phyloP scores from a whole-genome alignment of 2,797 vertebrate species.

The Podarcis siculus region DNA sequence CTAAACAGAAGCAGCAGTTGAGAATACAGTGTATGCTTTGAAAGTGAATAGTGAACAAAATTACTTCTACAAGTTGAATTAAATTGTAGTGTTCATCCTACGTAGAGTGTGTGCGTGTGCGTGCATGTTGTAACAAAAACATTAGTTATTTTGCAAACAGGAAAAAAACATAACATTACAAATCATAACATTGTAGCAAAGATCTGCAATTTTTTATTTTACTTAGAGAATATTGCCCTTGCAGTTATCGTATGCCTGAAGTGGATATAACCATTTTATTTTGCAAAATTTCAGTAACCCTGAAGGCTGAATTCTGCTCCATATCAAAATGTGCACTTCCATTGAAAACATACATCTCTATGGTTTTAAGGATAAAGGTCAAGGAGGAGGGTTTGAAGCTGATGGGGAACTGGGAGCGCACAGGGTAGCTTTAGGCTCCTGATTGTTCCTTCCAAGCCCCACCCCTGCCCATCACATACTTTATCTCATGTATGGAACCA shows the following conservation, averaged over 20 bases:
- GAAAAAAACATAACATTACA: neutral
- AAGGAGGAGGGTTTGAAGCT: too few relatives aligned
- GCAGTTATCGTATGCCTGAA: neutral
- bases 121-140: constrained; percentile 41
- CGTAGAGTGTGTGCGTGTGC: neutral
- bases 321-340: neutral
- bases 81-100: constrained; percentile 40
- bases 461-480: too few relatives aligned
- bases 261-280: neutral
- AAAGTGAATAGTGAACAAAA: constrained; percentile 38
- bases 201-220: neutral
- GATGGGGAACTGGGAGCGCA: too few relatives aligned
- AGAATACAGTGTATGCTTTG: neutral
- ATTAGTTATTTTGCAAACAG: constrained; percentile 26
- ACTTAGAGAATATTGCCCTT: neutral
- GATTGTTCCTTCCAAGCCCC: too few relatives aligned
- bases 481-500: too few relatives aligned
- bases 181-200: neutral
- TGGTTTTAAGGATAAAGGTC: too few relatives aligned
- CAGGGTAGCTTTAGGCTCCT: too few relatives aligned
- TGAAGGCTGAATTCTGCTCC: neutral
- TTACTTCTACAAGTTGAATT: constrained; percentile 36
- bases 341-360: neutral
- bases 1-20: constrained; percentile 49
- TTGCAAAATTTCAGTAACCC: neutral